These are phyloP conservation scores for Geopemphigus sp. DNA, from an alignment of 1,140 invertebrate genomes.

Conservation along the genomic window DNA sequence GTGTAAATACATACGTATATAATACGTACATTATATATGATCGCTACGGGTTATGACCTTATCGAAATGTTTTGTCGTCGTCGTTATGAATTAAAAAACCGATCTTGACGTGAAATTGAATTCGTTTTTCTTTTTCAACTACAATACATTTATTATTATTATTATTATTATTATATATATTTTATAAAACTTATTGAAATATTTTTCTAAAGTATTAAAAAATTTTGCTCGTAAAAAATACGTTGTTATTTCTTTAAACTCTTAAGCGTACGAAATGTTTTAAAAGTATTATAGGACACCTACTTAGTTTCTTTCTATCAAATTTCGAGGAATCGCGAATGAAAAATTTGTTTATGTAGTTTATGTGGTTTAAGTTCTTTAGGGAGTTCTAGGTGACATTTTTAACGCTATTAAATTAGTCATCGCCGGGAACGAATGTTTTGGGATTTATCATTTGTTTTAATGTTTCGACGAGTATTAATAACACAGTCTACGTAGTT, in stretches of 20 bases:
- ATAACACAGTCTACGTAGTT: background rate
- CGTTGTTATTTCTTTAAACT: background rate
- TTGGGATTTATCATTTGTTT: background rate
- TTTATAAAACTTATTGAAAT: background rate
- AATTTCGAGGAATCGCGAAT: background rate
- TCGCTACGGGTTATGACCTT: too few relatives aligned
- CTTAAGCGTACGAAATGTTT: background rate
- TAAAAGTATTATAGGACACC: background rate
- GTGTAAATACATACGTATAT: too few relatives aligned
- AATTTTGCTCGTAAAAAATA: background rate
- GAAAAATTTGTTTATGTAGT: background rate
- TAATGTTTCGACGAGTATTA: background rate
- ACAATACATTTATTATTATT: background rate
- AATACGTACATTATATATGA: too few relatives aligned
- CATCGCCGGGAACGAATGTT: background rate
- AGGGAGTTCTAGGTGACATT: background rate
- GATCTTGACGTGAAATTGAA: background rate
- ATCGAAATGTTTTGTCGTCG: too few relatives aligned
- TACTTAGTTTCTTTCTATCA: background rate
- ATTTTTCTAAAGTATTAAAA: background rate
- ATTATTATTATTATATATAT: too few relatives aligned
- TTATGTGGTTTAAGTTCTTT: background rate
- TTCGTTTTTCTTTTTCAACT: background rate
- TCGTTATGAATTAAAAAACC: too few relatives aligned
- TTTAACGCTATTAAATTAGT: background rate